phyloP scores from a whole-genome alignment of 2,888 invertebrate genomes.

The Acleris holmiana region DNA sequence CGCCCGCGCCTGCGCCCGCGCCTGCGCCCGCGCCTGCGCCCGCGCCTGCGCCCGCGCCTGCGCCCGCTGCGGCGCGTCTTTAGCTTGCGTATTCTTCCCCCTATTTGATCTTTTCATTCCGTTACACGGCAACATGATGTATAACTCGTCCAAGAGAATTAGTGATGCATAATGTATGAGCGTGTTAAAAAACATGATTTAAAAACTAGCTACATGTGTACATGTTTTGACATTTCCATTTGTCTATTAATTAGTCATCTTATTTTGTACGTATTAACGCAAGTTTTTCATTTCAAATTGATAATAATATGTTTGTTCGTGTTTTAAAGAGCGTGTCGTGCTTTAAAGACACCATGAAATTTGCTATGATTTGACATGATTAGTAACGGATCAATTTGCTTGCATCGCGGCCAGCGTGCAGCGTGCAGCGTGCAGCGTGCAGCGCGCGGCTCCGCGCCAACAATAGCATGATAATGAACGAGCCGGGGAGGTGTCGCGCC shows the following conservation, averaged over 20 bases:
- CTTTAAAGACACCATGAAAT: too few relatives aligned
- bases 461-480: constrained; percentile 31
- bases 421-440: too few relatives aligned
- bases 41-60: too few relatives aligned
- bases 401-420: too few relatives aligned
- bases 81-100: background rate
- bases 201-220: constrained; percentile 23
- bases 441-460: constrained; percentile 2
- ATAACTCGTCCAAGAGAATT: constrained; percentile 7
- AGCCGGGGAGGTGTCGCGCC: constrained; percentile 2
- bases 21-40: too few relatives aligned
- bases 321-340: too few relatives aligned
- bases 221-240: constrained; percentile 3
- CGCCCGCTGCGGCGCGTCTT: background rate
- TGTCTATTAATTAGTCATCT: constrained; percentile 1
- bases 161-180: constrained; percentile 19
- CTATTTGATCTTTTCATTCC: constrained; percentile 2
- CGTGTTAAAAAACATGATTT: constrained; percentile 17
- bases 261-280: background rate
- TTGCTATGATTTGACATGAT: too few relatives aligned
- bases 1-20: too few relatives aligned
- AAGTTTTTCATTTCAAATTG: too few relatives aligned
- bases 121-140: background rate
- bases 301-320: too few relatives aligned
- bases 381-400: too few relatives aligned